A percentile compares a stretch with the other conserved stretches of the same genome.
Conservation (phyloP, 2,797 vertebrate genomes). For the Pseudochaenichthys georgianus region DNA sequence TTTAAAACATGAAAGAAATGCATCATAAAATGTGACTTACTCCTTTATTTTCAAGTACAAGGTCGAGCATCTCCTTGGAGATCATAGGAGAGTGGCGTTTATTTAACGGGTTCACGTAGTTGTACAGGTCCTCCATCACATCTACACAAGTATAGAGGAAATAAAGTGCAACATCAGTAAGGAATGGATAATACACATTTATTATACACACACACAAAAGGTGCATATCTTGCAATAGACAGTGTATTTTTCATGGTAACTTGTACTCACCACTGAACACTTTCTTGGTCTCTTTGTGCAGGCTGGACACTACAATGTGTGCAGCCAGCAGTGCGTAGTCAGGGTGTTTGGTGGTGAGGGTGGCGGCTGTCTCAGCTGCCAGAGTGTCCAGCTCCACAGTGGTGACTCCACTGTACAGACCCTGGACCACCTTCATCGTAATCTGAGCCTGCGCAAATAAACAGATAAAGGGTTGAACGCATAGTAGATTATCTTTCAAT, state of each 20-base stretch:
- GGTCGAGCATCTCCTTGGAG: conserved; percentile 89
- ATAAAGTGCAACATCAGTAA: not conserved
- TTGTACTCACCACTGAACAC: conserved; percentile 88
- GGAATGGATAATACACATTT: not conserved
- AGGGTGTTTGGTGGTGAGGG: conserved; percentile 95
- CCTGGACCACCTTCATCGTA: conserved; percentile 98
- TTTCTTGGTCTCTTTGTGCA: conserved; percentile 98
- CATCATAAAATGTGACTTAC: conserved; percentile 54
- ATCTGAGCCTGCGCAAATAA: conserved; percentile 85
- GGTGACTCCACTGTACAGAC: conserved; percentile 94
- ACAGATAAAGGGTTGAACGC: not conserved
- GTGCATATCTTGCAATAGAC: not conserved
- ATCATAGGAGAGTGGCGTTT: conserved; percentile 94
- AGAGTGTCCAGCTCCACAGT: conserved; percentile 95
- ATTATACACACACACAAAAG: not conserved
- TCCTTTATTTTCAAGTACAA: conserved; percentile 92
- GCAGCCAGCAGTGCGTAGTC: conserved; percentile 97
- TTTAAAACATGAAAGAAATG: not conserved
- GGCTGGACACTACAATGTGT: conserved; percentile 94
- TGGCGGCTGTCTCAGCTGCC: conserved; percentile 94
- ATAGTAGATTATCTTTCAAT: not conserved
- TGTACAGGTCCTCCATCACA: conserved; percentile 96
- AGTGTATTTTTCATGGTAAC: not conserved
- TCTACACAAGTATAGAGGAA: conserved; percentile 66
- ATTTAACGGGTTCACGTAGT: conserved; percentile 92